phyloP scores from a whole-genome alignment of 2,888 invertebrate genomes.

The Lymantria dispar region DNA sequence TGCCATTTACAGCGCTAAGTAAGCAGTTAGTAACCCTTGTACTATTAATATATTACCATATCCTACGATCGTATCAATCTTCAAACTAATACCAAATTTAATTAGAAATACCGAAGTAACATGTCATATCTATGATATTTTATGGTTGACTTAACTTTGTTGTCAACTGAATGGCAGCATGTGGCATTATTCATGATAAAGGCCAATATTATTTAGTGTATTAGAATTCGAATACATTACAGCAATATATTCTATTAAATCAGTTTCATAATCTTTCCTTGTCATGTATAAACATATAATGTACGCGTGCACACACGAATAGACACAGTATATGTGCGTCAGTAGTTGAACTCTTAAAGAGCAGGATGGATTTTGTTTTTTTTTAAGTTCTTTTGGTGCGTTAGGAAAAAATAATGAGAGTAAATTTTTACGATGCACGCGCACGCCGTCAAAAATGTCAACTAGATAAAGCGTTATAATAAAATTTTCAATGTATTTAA shows the following conservation, averaged over 20 bases:
- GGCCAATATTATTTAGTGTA: conserved; percentile 39
- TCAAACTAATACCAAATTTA: conserved; percentile 17
- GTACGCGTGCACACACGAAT: no score
- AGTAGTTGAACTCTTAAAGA: no score
- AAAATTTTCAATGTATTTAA: no score
- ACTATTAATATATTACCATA: conserved; percentile 11
- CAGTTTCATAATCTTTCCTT: conserved; percentile 29
- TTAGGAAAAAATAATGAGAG: no score
- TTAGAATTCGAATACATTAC: conserved; percentile 38
- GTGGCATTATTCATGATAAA: conserved; percentile 36
- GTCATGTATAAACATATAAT: conserved; percentile 6
- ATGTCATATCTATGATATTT: conserved; percentile 17
- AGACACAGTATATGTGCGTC: no score
- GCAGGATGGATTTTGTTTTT: no score
- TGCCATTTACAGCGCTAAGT: conserved; percentile 5
- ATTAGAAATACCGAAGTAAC: conserved; percentile 18
- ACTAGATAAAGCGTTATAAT: no score
- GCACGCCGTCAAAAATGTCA: no score
- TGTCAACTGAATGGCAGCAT: conserved; percentile 43
- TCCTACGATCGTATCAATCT: conserved; percentile 10
- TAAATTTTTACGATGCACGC: no score
- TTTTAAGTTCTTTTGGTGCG: no score
- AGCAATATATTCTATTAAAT: conserved; percentile 46
- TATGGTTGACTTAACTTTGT: conserved; percentile 17
- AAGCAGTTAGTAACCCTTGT: conserved; percentile 5